Conservation (phyloP, 2,113 vertebrate genomes). For the Dipodomys spectabilis region DNA sequence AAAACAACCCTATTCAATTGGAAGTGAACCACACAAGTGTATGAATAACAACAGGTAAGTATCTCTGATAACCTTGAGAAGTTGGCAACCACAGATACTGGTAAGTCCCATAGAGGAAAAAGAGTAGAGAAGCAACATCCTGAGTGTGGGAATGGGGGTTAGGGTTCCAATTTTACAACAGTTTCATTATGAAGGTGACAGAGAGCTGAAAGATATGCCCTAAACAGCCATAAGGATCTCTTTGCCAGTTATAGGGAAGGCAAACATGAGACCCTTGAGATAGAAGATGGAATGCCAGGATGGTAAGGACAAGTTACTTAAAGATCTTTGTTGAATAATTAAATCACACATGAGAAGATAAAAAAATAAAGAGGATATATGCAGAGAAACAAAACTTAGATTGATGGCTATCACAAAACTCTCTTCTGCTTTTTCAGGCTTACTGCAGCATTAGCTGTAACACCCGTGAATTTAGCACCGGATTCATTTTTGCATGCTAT, state of each 20-base stretch:
- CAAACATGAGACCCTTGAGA: not conserved
- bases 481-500: not conserved
- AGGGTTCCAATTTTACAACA: not conserved
- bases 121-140: slow-evolving; percentile 20
- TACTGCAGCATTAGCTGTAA: slow-evolving; percentile 14
- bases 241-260: not conserved
- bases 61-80: not conserved
- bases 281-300: not conserved
- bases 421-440: not conserved
- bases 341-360: not conserved
- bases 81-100: not conserved
- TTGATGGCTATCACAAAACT: not conserved
- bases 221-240: not conserved
- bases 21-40: not conserved
- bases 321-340: not conserved
- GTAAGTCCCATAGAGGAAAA: not conserved
- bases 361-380: not conserved
- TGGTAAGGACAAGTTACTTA: not conserved
- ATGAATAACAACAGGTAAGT: not conserved
- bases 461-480: not conserved
- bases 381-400: slow-evolving; percentile 36
- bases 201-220: not conserved
- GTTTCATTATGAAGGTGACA: not conserved
- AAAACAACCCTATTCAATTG: not conserved
- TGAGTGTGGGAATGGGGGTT: not conserved